phyloP scores from a whole-genome alignment of 2,113 vertebrate species.

The Sylvietta virens region DNA sequence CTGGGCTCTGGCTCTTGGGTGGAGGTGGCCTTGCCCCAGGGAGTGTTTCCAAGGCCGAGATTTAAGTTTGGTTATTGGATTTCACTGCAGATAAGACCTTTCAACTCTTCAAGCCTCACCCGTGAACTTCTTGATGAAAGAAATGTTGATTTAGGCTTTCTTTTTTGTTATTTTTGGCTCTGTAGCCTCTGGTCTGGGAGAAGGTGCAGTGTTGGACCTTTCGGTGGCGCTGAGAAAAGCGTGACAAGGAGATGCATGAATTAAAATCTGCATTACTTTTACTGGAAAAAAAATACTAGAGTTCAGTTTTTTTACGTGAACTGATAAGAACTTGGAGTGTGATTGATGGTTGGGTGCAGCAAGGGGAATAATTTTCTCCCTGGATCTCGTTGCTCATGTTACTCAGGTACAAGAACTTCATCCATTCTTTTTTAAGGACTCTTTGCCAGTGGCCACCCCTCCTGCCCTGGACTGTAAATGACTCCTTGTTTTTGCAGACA shows the following conservation, averaged over 20 bases:
- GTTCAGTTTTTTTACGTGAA: not conserved
- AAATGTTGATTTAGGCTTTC: not conserved
- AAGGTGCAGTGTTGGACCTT: not conserved
- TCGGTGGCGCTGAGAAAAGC: not conserved
- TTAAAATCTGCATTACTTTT: not conserved
- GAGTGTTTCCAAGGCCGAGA: not conserved
- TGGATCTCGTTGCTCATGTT: rapidly evolving
- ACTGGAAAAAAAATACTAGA: not conserved
- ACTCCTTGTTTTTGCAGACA: rapidly evolving
- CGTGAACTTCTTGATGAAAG: slow-evolving; percentile 13
- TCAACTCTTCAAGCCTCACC: not conserved
- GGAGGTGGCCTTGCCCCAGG: rapidly evolving
- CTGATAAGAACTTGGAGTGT: not conserved
- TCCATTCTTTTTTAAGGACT: not conserved
- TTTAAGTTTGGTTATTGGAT: not conserved
- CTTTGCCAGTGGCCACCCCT: rapidly evolving
- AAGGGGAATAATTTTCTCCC: not conserved
- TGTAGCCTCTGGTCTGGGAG: not conserved
- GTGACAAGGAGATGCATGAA: rapidly evolving
- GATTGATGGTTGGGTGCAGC: not conserved
- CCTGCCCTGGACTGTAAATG: not conserved
- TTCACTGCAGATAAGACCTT: not conserved
- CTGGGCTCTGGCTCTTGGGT: not conserved
- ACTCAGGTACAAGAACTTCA: not conserved
- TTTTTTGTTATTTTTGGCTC: not conserved